Base-by-base conservation (phyloP, 2,888 invertebrate species). In the Belgica antarctica region DNA sequence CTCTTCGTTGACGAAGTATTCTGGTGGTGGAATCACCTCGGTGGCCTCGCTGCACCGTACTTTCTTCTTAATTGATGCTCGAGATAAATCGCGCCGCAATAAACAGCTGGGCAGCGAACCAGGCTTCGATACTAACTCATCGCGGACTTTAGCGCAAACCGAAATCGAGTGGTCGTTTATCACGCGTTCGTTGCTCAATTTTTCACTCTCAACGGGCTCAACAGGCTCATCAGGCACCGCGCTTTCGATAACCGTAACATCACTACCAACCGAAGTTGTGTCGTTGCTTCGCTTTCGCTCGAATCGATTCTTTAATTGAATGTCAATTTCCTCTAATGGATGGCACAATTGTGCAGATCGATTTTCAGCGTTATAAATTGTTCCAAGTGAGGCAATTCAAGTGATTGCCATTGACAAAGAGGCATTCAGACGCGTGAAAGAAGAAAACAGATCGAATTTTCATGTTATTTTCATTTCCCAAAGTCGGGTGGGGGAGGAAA, bases 1-100 rank as follows among this genome's bases (percentile, higher is more conserved):
- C 41, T 74, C 19, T 74, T 62, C 66, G 41, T 72, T 70, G 74
- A 72, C 59, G 74, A 74, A 70, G 75, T 41, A 72, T 15, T 77
- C 77, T 31, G 78, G 76, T 65, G 78, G 75, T 72, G 78, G 77
- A 72, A 79, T 80, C 70, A 78, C 78, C 75, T 79, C 79, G 27
- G 59, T 15, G n/a, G 27, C 59, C 15, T 76, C 78, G 73, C 76
- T 80, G 28, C 78, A 80, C 74, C 80, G 79, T 69, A 79, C 80
- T 74, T 77, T 78, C 74, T 80, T 80, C 70, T 78, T 78, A 70
- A 77, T 78, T 46, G 78, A 79, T 62, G 77, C 52, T 31, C 68
- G 17, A 1, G 68, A n/a, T 3, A 59, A 69, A 19, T 59, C 68
- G 25, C 68, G 68, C 19, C 68, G 19, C 3, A 69, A 19, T 1